These are phyloP conservation scores for Bubo scandiacus DNA, from an alignment of 2,113 vertebrate genomes.

Conservation along the genomic window DNA sequence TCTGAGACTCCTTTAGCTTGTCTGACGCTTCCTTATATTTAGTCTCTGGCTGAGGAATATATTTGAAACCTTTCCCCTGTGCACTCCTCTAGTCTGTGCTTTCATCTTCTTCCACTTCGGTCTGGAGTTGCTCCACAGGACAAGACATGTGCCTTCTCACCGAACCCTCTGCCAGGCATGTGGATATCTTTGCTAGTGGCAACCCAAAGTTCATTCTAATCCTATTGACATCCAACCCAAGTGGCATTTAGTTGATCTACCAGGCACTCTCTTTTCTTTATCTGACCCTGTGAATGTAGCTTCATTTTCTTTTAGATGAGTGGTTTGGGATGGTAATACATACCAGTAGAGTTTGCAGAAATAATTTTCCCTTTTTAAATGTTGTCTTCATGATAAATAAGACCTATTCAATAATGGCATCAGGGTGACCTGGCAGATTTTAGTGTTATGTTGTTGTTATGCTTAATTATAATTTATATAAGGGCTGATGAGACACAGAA, in stretches of 20 bases:
- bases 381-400: background rate
- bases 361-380: background rate
- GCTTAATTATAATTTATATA: background rate
- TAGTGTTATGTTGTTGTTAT: background rate
- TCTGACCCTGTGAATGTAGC: background rate
- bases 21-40: conserved; percentile 52
- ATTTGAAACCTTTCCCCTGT: conserved; percentile 19
- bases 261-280: background rate
- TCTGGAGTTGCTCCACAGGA: background rate
- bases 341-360: background rate
- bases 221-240: conserved; percentile 51
- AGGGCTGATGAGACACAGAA: background rate
- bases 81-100: background rate
- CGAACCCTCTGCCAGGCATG: background rate
- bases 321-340: background rate
- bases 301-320: background rate
- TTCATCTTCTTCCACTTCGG: background rate
- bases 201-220: background rate
- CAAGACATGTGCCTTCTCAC: background rate
- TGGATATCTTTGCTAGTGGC: background rate
- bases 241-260: conserved; percentile 29
- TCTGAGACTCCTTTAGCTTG: conserved; percentile 5
- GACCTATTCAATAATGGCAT: background rate
- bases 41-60: conserved; percentile 17
- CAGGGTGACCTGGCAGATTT: background rate